Evolutionary conservation across 2,888 invertebrate species (phyloP).

Genomic region (Eupithecia insigniata): DNA sequence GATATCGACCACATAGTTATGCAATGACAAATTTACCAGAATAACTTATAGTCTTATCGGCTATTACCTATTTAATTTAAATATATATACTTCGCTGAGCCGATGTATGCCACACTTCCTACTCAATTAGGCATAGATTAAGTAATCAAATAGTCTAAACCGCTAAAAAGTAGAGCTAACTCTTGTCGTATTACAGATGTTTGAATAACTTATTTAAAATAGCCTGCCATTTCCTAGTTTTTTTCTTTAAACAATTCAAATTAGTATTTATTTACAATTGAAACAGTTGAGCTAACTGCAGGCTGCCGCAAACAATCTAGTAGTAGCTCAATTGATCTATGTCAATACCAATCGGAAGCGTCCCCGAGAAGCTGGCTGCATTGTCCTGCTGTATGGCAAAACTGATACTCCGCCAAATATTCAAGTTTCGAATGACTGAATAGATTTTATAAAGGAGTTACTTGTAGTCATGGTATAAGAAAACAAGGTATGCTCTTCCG

Average conservation of each 20-base stretch:
- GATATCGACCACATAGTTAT: not conserved
- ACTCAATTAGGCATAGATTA: not conserved
- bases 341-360: not conserved
- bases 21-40: constrained; percentile 1
- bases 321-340: not conserved
- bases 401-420: not conserved
- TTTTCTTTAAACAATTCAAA: too few relatives aligned
- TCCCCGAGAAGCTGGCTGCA: not conserved
- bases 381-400: not conserved
- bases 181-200: not conserved
- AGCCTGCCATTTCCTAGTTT: too few relatives aligned
- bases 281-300: too few relatives aligned
- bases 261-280: too few relatives aligned
- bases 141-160: not conserved
- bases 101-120: not conserved
- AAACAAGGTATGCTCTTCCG: too few relatives aligned
- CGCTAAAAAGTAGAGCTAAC: not conserved
- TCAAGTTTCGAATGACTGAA: not conserved
- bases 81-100: not conserved
- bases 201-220: not conserved
- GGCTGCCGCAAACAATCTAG: too few relatives aligned
- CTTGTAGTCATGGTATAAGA: too few relatives aligned
- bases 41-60: not conserved
- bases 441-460: not conserved
- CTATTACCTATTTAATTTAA: not conserved